Conservation (phyloP, 2,797 vertebrate genomes). For the Masticophis lateralis region DNA sequence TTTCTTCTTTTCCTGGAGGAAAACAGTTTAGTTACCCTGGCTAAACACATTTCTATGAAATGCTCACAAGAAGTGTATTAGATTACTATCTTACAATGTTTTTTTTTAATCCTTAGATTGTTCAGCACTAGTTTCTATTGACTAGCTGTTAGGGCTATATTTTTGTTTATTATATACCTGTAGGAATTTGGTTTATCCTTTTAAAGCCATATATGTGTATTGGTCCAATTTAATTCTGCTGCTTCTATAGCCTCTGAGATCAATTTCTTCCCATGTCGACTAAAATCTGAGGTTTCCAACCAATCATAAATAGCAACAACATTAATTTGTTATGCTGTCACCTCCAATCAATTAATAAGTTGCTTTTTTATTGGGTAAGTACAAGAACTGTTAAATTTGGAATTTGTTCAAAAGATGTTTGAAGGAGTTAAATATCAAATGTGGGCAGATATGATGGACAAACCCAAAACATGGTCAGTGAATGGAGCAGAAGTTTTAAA, state of each 20-base stretch:
- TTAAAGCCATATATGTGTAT: not conserved
- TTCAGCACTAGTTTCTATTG: not conserved
- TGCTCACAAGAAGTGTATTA: not conserved
- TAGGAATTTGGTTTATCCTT: not conserved
- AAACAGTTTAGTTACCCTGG: not conserved
- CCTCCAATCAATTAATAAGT: not conserved
- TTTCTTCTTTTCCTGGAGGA: not conserved
- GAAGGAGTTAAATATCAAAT: not conserved
- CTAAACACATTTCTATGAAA: not conserved
- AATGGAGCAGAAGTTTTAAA: not conserved
- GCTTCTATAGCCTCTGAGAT: not conserved
- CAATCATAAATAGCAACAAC: not conserved
- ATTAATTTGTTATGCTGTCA: not conserved
- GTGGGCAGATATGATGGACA: not conserved
- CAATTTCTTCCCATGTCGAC: not conserved
- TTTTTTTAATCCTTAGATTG: not conserved
- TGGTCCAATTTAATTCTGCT: not conserved
- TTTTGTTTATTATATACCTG: not conserved
- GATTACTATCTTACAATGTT: not conserved
- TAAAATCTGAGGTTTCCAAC: not conserved
- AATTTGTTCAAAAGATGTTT: not conserved
- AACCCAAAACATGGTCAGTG: not conserved
- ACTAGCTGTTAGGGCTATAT: not conserved
- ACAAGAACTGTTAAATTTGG: not conserved
- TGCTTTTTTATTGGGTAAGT: not conserved